These are phyloP conservation scores for Bucco capensis DNA, from an alignment of 2,113 vertebrate species.

Conservation along the genomic window DNA sequence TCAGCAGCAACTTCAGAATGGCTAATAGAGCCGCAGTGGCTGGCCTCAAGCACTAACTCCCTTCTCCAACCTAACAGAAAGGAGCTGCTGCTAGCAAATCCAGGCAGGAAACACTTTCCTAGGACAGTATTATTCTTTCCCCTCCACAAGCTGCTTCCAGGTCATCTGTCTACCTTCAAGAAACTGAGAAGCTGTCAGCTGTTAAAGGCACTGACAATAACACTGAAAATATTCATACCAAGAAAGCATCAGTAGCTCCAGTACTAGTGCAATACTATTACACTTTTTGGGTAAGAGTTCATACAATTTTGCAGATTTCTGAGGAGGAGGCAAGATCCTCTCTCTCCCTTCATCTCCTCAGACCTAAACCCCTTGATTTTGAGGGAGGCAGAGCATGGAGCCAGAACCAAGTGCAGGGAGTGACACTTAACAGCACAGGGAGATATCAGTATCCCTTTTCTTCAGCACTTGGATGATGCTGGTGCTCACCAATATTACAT, in stretches of 20 bases:
- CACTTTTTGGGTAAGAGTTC: too few relatives aligned
- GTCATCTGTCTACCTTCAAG: neutral
- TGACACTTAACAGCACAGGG: rapidly evolving
- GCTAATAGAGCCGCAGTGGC: neutral
- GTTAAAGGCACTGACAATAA: neutral
- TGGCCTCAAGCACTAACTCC: rapidly evolving
- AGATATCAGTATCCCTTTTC: neutral
- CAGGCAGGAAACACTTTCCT: neutral
- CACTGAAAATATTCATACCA: too few relatives aligned
- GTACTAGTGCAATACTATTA: too few relatives aligned
- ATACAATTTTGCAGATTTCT: too few relatives aligned
- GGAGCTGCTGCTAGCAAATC: neutral
- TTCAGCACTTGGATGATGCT: neutral
- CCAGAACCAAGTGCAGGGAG: neutral
- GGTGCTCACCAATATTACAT: neutral
- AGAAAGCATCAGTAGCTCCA: too few relatives aligned
- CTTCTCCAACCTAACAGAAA: neutral
- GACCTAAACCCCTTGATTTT: neutral
- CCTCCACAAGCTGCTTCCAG: neutral
- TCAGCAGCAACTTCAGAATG: neutral
- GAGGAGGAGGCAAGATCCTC: neutral
- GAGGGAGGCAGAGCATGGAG: neutral
- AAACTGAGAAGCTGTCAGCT: neutral
- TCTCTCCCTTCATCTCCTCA: neutral
- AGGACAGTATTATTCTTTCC: neutral